These are phyloP conservation scores for Osmoderma eremita DNA, from an alignment of 2,888 invertebrate genomes.

Conservation along the genomic window DNA sequence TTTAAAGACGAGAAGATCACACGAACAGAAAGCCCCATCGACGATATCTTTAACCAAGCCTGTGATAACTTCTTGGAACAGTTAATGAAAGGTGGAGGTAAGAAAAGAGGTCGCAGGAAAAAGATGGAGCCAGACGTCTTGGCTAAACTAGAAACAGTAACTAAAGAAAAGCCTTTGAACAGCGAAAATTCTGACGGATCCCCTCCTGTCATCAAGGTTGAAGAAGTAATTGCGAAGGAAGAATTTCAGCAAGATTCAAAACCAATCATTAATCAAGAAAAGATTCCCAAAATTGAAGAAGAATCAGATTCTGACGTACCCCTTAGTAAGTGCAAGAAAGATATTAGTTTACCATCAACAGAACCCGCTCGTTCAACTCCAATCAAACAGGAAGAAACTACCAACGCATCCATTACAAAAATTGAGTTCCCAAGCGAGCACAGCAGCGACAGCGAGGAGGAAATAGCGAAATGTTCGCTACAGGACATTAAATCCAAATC, in stretches of 20 bases:
- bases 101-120: slow-evolving; percentile 69
- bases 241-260: slow-evolving; percentile 47
- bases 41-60: slow-evolving; percentile 73
- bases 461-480: slow-evolving; percentile 36
- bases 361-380: slow-evolving; percentile 3
- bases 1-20: slow-evolving; percentile 43
- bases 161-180: slow-evolving; percentile 54
- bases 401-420: slow-evolving; percentile 46
- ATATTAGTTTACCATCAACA: not conserved
- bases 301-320: slow-evolving; percentile 55
- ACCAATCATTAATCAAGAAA: slow-evolving; percentile 34
- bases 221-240: slow-evolving; percentile 38
- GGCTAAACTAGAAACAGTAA: slow-evolving; percentile 55
- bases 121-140: slow-evolving; percentile 59
- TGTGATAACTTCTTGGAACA: slow-evolving; percentile 85
- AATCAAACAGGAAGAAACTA: slow-evolving; percentile 12
- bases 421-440: slow-evolving; percentile 48
- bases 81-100: slow-evolving; percentile 70
- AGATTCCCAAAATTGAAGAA: slow-evolving; percentile 46
- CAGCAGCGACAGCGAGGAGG: slow-evolving; percentile 62
- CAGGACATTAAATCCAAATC: slow-evolving; percentile 49
- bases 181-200: slow-evolving; percentile 41
- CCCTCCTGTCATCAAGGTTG: slow-evolving; percentile 21
- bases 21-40: slow-evolving; percentile 53
- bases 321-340: slow-evolving; percentile 50